Percentiles rank a stretch among this genome's conserved stretches.
Evolutionary conservation across 2,113 vertebrate genomes (phyloP).

Genomic region (Telmatochromis brichardi): DNA sequence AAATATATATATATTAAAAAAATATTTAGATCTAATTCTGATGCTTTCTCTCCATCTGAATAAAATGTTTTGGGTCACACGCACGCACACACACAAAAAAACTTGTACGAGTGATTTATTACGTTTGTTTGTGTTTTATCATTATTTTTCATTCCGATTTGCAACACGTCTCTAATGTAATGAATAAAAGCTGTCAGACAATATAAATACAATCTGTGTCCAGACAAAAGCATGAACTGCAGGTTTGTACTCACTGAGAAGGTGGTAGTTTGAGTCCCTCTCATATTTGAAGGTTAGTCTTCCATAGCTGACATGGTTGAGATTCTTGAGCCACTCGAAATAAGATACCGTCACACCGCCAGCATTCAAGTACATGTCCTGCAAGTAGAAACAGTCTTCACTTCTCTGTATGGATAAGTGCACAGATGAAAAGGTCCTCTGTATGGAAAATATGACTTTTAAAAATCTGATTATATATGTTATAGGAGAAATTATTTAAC

Average conservation of each 20-base stretch:
- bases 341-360: constrained; percentile 98
- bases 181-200: not conserved
- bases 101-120: not conserved
- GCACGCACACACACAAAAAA: fast-evolving
- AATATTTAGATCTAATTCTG: not conserved
- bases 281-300: constrained; percentile 98
- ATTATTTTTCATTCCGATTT: not conserved
- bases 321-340: constrained; percentile 99
- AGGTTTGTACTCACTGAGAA: constrained; percentile 85
- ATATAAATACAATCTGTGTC: not conserved
- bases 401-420: not conserved
- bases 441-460: not conserved
- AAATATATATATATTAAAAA: too few relatives aligned
- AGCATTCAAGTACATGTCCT: constrained; percentile 98
- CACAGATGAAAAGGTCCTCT: not conserved
- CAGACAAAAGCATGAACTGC: not conserved
- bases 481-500: not conserved
- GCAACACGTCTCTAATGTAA: not conserved
- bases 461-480: not conserved
- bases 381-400: not conserved
- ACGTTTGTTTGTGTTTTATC: not conserved
- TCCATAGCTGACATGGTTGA: constrained; percentile 98
- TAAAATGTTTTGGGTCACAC: not conserved
- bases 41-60: not conserved
- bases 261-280: constrained; percentile 98